These are phyloP conservation scores for Strigops habroptila DNA, from an alignment of 2,113 vertebrate species.

Conservation along the genomic window DNA sequence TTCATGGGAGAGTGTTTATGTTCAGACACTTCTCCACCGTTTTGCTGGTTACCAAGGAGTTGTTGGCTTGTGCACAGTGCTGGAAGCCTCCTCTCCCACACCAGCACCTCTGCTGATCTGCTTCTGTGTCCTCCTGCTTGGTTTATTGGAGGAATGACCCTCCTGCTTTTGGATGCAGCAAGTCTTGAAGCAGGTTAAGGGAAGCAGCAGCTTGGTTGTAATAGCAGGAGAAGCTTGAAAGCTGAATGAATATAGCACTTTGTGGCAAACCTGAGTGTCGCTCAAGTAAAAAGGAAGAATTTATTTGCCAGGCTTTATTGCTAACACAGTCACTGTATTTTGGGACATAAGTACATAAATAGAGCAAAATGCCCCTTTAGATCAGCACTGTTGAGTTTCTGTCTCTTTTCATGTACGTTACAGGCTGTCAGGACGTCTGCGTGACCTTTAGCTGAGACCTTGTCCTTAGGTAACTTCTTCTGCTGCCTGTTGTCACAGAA, in stretches of 20 bases:
- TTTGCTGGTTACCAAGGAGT: neutral
- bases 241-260: neutral
- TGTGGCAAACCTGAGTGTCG: neutral
- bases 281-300: neutral
- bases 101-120: neutral
- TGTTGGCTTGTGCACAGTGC: neutral
- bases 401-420: neutral
- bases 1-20: neutral
- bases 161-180: neutral
- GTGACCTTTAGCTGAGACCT: slow-evolving; percentile 3
- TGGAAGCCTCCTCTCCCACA: neutral
- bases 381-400: neutral
- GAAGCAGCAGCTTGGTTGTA: neutral
- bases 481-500: neutral
- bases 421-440: neutral
- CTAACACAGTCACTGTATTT: neutral
- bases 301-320: neutral
- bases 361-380: neutral
- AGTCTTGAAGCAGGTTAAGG: neutral
- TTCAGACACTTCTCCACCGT: neutral
- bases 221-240: neutral
- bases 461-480: slow-evolving; percentile 38
- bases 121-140: neutral
- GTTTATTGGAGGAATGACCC: neutral
- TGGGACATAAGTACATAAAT: neutral